A percentile compares a stretch with the other conserved stretches of the same genome.
These are phyloP conservation scores for Pantherophis alleghaniensis DNA, from an alignment of 2,797 vertebrate genomes.

Conservation along the genomic window DNA sequence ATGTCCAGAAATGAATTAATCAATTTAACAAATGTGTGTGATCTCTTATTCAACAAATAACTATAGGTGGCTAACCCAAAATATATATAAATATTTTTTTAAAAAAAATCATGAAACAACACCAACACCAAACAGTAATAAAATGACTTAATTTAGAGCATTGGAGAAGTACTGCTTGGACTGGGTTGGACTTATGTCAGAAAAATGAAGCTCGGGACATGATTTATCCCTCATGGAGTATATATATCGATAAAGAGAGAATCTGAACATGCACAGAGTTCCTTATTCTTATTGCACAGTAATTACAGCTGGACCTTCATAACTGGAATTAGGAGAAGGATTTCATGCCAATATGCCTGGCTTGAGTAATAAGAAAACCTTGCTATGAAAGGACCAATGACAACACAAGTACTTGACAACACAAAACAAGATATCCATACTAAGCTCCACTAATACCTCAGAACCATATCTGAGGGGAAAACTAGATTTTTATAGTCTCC, in stretches of 20 bases:
- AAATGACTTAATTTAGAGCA: not conserved
- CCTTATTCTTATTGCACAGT: not conserved
- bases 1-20: not conserved
- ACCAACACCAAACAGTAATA: no score
- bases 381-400: not conserved
- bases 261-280: not conserved
- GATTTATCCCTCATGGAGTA: not conserved
- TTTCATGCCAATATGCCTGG: not conserved
- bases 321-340: not conserved
- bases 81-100: not conserved
- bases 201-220: not conserved
- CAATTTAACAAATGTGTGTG: not conserved
- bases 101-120: not conserved
- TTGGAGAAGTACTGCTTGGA: not conserved
- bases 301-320: not conserved
- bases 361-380: not conserved
- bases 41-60: not conserved
- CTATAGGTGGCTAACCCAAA: not conserved
- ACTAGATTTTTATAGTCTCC: not conserved
- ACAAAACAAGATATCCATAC: not conserved
- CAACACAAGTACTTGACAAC: not conserved
- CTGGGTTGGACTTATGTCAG: not conserved
- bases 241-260: not conserved
- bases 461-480: not conserved
- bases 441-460: not conserved